Base-by-base conservation (phyloP, 1,140 invertebrate genomes). In the Diuraphis noxia region DNA sequence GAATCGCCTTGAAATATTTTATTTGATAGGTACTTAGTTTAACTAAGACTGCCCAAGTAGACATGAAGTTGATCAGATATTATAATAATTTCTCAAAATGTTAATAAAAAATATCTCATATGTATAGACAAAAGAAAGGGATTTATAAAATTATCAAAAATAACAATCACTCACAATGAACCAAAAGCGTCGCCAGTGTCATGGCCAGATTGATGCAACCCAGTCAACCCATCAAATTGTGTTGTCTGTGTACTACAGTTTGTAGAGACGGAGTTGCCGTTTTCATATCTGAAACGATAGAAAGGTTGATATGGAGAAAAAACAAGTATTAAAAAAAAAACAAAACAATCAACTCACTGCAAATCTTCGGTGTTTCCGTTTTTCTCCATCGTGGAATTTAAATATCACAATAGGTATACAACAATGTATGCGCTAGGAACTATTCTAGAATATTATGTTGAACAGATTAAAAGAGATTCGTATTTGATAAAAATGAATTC, bases 151-250 rank as follows among this genome's bases (percentile, higher is more conserved):
- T 40, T 40, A 77, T 77, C 19, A 13, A 4, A 81, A 36, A 81
- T 38, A 38, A 0, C 17, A 19, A n/a, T 21, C 6, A 89, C 88
- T 90, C 21, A 90, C 88, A 90, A n/a, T 43, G 56, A 77, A 79
- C 88, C 88, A 79, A 90, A 90, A 77, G 88, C 88, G 36, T 90
- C 88, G 1, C 0, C 63, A 36, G 40, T 34, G n/a, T 90, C 88
- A 8, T 8, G 7, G 2, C 5, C 7, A 10, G 30, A 19, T 4
- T 36, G 30, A 36, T 46, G 49, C 4, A 17, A 86, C 8, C 21
- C 10, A 9, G 10, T 36, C 9, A 79, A 49, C 5, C 41, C 88
- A 46, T 79, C 41, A 25, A 46, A 49, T 36, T 90, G 72, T 23
- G 63, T 46, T 1, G 88, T 90, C 10, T 90, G 72, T 25, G 88